Conservation (phyloP, 2,113 vertebrate species). For the Alligator mississippiensis region DNA sequence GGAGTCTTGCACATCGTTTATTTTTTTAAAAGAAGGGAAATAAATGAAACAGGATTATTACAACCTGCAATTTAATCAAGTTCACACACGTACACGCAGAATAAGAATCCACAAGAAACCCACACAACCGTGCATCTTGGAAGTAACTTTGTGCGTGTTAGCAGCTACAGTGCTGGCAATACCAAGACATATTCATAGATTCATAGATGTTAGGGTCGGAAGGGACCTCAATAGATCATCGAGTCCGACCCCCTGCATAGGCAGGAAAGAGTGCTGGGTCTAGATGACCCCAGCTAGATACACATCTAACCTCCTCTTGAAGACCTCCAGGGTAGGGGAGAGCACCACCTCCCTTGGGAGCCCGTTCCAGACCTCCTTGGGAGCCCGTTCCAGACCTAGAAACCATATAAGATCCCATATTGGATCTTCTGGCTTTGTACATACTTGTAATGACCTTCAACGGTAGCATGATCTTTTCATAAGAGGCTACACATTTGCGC, state of each 20-base stretch:
- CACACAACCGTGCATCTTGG: fast-evolving
- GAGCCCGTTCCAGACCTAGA: too few relatives aligned
- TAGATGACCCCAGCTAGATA: too few relatives aligned
- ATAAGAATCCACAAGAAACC: not conserved
- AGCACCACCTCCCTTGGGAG: too few relatives aligned
- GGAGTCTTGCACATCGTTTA: too few relatives aligned
- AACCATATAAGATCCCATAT: too few relatives aligned
- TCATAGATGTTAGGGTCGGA: too few relatives aligned
- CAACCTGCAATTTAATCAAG: not conserved
- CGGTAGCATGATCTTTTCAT: not conserved
- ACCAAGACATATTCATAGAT: fast-evolving
- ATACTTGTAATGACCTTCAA: not conserved
- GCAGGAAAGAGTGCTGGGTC: too few relatives aligned
- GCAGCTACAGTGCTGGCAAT: not conserved
- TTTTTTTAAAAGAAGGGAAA: not conserved
- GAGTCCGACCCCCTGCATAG: too few relatives aligned
- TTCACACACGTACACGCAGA: not conserved
- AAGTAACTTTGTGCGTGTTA: fast-evolving
- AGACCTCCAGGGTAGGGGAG: too few relatives aligned
- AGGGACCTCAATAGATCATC: too few relatives aligned
- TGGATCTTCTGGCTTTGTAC: not conserved
- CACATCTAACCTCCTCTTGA: too few relatives aligned
- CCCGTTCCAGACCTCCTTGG: too few relatives aligned
- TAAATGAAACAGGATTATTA: not conserved
- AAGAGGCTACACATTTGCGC: slow-evolving; percentile 12